A percentile compares a stretch with the other conserved stretches of the same genome.
These are phyloP conservation scores for Pangasianodon hypophthalmus DNA, from an alignment of 2,113 vertebrate genomes.

Conservation along the genomic window DNA sequence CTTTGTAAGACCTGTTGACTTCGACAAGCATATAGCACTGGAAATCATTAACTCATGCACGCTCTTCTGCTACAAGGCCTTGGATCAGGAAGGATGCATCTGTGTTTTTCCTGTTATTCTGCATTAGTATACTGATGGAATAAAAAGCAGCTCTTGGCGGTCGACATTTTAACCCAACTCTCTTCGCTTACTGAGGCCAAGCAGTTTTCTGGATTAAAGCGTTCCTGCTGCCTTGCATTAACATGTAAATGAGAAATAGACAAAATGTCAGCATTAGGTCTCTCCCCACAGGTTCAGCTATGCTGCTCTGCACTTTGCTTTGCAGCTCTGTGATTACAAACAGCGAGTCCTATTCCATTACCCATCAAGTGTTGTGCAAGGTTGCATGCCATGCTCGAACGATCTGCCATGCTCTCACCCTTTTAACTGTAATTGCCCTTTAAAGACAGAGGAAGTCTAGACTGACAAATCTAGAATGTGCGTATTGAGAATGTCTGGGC, in stretches of 20 bases:
- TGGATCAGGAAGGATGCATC: background rate
- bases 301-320: conserved; percentile 45
- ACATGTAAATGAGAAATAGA: conserved; percentile 59
- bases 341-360: conserved; percentile 58
- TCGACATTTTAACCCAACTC: background rate
- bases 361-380: conserved; percentile 56
- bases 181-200: background rate
- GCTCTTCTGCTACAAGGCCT: background rate
- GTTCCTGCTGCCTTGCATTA: background rate
- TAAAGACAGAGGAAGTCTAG: background rate
- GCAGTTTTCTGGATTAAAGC: conserved; percentile 6
- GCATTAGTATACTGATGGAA: background rate
- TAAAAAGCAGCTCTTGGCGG: background rate
- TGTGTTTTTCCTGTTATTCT: background rate
- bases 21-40: background rate
- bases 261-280: conserved; percentile 33
- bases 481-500: background rate
- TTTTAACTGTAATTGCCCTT: conserved; percentile 52
- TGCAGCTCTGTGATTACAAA: conserved; percentile 43
- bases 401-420: conserved; percentile 41
- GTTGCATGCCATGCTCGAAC: conserved; percentile 41
- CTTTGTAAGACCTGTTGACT: background rate
- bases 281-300: conserved; percentile 33
- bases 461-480: background rate
- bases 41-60: background rate